phyloP scores from a whole-genome alignment of 2,888 invertebrate species.

The Metallyticus violacea region DNA sequence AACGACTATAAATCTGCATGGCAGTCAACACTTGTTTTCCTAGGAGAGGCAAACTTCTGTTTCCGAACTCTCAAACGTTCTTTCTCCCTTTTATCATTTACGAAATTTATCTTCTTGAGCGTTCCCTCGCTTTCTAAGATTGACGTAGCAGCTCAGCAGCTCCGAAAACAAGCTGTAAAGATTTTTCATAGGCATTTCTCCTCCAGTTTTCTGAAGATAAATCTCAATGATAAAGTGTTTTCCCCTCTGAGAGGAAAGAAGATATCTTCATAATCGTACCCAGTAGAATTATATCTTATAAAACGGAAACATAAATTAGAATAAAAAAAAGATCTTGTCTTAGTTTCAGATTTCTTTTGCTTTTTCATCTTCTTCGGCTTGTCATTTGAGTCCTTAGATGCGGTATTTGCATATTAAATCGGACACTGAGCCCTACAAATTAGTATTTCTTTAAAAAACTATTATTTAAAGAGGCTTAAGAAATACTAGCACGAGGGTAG shows the following conservation, averaged over 20 bases:
- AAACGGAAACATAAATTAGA: too few relatives aligned
- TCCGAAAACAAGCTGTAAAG: neutral
- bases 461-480: too few relatives aligned
- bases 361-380: too few relatives aligned
- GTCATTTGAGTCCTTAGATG: too few relatives aligned
- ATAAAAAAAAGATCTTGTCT: too few relatives aligned
- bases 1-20: neutral
- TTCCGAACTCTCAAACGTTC: neutral
- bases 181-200: neutral
- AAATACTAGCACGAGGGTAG: too few relatives aligned
- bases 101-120: neutral
- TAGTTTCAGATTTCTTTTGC: too few relatives aligned
- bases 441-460: too few relatives aligned
- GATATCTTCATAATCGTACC: neutral
- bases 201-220: neutral
- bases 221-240: neutral
- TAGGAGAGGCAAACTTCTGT: neutral
- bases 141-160: neutral
- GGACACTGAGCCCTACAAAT: too few relatives aligned
- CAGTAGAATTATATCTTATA: too few relatives aligned
- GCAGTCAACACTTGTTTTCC: neutral
- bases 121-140: neutral
- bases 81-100: neutral
- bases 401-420: too few relatives aligned
- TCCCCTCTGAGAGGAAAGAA: neutral